These are phyloP conservation scores for Tromatobia lineatoria DNA, from an alignment of 2,888 invertebrate species.

Conservation along the genomic window DNA sequence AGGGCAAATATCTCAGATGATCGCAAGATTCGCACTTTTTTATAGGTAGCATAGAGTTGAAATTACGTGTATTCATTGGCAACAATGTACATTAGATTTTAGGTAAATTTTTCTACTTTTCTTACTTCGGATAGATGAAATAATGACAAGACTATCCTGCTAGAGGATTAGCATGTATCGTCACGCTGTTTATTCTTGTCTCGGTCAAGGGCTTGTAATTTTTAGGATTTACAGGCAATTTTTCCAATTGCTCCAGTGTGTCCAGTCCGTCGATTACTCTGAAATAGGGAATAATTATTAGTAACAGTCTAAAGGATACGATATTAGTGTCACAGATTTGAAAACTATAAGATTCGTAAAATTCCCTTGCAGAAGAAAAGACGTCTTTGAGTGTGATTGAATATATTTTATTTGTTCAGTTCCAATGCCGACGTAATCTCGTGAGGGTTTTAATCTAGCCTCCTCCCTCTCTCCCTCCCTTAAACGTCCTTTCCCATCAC, in stretches of 20 bases:
- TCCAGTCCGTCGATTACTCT: conserved; percentile 99
- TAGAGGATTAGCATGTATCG: conserved; percentile 99
- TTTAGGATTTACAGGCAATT: conserved; percentile 97
- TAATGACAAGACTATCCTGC: conserved; percentile 88
- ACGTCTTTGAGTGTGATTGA: too few species aligned
- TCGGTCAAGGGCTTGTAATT: conserved; percentile 95
- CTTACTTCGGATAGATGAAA: conserved; percentile 41
- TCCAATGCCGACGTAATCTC: too few species aligned
- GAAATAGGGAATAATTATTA: conserved; percentile 73
- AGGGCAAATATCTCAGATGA: conserved; percentile 86
- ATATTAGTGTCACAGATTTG: too few species aligned
- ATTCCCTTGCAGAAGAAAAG: too few species aligned
- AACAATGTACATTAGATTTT: conserved; percentile 17
- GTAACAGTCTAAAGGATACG: conserved; percentile 34
- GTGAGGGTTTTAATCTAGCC: too few species aligned
- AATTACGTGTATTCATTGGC: conserved; percentile 9
- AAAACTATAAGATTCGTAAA: too few species aligned
- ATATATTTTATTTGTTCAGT: too few species aligned
- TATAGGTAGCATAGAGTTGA: not conserved
- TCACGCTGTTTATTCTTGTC: conserved; percentile 94
- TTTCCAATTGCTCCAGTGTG: conserved; percentile 97
- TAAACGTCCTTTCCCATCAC: too few species aligned
- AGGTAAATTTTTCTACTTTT: conserved; percentile 56
- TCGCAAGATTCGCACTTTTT: conserved; percentile 15
- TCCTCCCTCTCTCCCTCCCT: too few species aligned